Evolutionary conservation across 2,797 vertebrate species (phyloP).

Genomic region (Platalea minor): DNA sequence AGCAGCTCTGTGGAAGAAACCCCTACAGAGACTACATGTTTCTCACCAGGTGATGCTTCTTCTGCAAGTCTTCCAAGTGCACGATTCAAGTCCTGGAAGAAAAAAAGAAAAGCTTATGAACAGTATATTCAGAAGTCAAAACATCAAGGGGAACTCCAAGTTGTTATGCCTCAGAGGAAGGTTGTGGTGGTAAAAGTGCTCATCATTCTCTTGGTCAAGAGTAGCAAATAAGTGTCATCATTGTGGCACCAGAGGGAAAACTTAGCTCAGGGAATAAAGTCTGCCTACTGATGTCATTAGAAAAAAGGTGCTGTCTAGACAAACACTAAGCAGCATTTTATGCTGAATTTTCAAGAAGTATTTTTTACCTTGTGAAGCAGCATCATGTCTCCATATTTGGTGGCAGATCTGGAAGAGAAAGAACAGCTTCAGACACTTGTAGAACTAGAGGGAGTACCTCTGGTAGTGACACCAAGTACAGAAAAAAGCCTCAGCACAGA

Average conservation of each 20-base stretch:
- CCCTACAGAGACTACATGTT: fast-evolving
- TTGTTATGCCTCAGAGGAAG: constrained; percentile 82
- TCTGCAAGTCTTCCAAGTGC: not conserved
- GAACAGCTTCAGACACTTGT: fast-evolving
- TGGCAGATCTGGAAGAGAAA: not conserved
- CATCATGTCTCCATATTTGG: not conserved
- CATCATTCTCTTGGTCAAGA: constrained; percentile 90
- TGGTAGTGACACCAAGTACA: fast-evolving
- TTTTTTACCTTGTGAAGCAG: not conserved
- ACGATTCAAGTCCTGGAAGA: not conserved
- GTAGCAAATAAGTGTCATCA: constrained; percentile 98
- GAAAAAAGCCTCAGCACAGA: constrained; percentile 79
- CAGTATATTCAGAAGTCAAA: not conserved
- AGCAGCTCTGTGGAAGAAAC: not conserved
- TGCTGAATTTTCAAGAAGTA: fast-evolving
- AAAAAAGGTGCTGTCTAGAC: not conserved
- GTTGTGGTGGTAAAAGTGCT: constrained; percentile 81
- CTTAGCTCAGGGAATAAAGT: not conserved
- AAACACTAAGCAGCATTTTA: not conserved
- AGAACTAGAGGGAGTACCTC: fast-evolving
- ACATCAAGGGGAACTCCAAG: fast-evolving
- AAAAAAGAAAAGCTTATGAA: not conserved
- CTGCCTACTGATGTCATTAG: not conserved
- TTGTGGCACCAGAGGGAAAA: constrained; percentile 68
- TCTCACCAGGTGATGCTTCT: not conserved